phyloP scores from a whole-genome alignment of 2,888 invertebrate genomes.

The Isotomurus palustris region DNA sequence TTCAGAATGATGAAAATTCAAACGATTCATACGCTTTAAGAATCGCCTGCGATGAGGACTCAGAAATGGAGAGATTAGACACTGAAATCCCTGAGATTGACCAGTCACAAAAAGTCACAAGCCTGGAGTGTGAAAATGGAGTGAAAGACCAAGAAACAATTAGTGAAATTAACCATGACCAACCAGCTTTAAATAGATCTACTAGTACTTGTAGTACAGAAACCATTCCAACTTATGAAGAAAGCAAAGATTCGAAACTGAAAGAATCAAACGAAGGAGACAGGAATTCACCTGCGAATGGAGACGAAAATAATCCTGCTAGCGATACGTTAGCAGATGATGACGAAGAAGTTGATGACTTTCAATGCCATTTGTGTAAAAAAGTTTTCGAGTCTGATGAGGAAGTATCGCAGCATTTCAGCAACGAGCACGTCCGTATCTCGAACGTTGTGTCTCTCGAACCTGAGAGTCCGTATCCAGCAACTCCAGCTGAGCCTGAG shows the following conservation, averaged over 20 bases:
- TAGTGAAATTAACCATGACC: background rate
- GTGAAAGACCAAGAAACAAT: background rate
- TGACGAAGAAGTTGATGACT: slow-evolving; percentile 21
- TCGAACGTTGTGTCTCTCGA: slow-evolving; percentile 26
- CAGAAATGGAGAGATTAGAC: too few species aligned
- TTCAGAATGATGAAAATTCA: too few species aligned
- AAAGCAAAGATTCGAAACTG: background rate
- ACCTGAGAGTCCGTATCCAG: slow-evolving; percentile 42
- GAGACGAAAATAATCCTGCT: background rate
- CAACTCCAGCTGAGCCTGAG: too few species aligned
- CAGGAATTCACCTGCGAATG: background rate
- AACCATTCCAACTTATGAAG: background rate
- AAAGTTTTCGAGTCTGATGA: slow-evolving; percentile 33
- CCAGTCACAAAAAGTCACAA: too few species aligned
- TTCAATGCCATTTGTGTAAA: slow-evolving; percentile 23
- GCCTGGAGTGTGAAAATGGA: background rate
- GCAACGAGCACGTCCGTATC: slow-evolving; percentile 35
- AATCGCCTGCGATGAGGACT: too few species aligned
- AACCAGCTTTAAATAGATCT: too few species aligned
- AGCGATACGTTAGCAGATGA: too few species aligned
- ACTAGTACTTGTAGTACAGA: too few species aligned
- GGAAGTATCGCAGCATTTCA: slow-evolving; percentile 38
- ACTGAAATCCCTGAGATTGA: too few species aligned
- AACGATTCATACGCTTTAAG: too few species aligned
- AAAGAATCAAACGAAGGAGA: background rate